Base-by-base conservation (phyloP, 2,797 vertebrate genomes). In the Picus viridis region DNA sequence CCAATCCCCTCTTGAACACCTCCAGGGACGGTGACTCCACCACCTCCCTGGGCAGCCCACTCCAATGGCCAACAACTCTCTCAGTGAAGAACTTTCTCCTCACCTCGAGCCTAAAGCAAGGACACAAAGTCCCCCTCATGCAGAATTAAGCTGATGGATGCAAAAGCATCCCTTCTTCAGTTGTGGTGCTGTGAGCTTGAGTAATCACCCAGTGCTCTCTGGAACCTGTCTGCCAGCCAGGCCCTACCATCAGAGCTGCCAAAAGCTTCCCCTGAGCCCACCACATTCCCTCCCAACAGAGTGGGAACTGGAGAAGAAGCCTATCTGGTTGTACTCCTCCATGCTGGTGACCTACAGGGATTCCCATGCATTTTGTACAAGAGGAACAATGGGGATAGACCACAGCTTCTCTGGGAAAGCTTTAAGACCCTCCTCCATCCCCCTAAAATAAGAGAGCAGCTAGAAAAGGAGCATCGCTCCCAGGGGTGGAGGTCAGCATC, bases 231-330 rank as follows among this genome's bases (percentile, higher is more conserved):
- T 7, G 1, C 30, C 1, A 2, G 56, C 56, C 24, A 39, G 61
- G 41, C 20, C 26, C 56, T 30, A 15, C 30, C 51, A 27, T 36
- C 3, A 0, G 51, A 63, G 78, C 30, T n/a, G 53, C 29, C 34
- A 34, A 69, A 67, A 53, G 10, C 49, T 62, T 73, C 56, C 16
- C 65, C 61, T 10, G 3, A 30, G n/a, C 9, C 23, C 32, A 54
- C 24, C 1, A 2, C 1, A 4, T 8, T 53, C 5, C 24, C 22
- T 8, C 12, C 5, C 0, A 0, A 27, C n/a, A 68, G 49, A 20
- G 14, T 45, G 32, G 19, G 22, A 1, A 2, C 36, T 45, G 61
- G 56, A 47, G 18, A 16, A 72, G 18, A 62, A 58, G 49, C 12
- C n/a, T 1, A 0, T 7, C n/a, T 18, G 45, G 56, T 39, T 13